These are phyloP conservation scores for Muscicapa adusta DNA, from an alignment of 2,113 vertebrate species.

Conservation along the genomic window DNA sequence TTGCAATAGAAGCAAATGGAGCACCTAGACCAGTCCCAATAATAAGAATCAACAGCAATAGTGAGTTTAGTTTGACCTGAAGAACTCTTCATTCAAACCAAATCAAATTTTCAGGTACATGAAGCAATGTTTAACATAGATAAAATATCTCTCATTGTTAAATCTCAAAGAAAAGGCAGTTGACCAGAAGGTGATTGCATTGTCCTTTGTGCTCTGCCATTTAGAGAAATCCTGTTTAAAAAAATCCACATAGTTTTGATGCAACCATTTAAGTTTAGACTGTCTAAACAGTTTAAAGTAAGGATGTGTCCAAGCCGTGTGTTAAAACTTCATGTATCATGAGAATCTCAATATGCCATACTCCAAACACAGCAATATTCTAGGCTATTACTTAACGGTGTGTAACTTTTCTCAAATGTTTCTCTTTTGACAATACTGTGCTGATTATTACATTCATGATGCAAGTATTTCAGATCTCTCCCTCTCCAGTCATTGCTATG, in stretches of 20 bases:
- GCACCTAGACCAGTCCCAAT: fast-evolving
- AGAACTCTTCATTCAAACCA: not conserved
- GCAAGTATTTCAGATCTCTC: not conserved
- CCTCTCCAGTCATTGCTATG: not conserved
- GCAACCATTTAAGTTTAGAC: not conserved
- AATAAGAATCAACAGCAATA: not conserved
- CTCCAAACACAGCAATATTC: not conserved
- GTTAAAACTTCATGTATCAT: not conserved
- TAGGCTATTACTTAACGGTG: not conserved
- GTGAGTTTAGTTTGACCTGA: not conserved
- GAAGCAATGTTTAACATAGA: not conserved
- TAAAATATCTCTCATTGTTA: not conserved
- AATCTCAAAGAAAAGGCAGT: not conserved
- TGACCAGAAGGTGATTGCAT: not conserved
- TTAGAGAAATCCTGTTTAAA: not conserved
- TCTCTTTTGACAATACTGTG: not conserved
- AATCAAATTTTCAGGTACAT: not conserved
- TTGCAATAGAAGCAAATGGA: not conserved
- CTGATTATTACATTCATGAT: not conserved
- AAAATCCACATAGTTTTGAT: not conserved
- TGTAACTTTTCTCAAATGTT: not conserved
- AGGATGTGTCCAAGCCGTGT: not conserved
- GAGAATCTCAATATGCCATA: not conserved
- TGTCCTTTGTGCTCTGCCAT: not conserved
- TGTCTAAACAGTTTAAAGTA: not conserved